Percentiles rank a stretch among this genome's conserved stretches.
Evolutionary conservation across 1,140 invertebrate genomes (phyloP).

Genomic region (Dryas iulia): DNA sequence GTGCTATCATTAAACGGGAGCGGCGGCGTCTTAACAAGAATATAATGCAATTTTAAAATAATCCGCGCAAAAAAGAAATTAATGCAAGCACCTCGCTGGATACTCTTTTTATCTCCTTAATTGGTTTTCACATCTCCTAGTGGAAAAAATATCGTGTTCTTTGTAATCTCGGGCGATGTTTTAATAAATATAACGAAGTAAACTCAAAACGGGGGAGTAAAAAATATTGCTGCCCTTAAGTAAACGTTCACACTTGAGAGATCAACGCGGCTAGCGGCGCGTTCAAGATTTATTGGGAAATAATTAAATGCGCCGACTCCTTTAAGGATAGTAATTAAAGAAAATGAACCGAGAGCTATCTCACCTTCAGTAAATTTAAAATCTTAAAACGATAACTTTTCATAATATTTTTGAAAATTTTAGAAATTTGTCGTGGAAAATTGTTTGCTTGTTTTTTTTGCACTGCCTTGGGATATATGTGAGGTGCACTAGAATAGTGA

Average conservation of each 20-base stretch:
- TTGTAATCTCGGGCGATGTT: slow-evolving; percentile 79
- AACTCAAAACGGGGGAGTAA: slow-evolving; percentile 54
- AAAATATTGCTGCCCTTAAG: slow-evolving; percentile 75
- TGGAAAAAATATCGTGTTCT: slow-evolving; percentile 80
- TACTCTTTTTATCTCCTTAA: slow-evolving; percentile 80
- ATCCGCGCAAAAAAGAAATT: slow-evolving; percentile 80
- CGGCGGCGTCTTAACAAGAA: slow-evolving; percentile 77
- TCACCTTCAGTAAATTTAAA: slow-evolving; percentile 20
- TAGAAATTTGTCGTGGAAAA: no score
- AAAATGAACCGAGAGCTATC: slow-evolving; percentile 33
- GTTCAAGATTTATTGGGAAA: slow-evolving; percentile 74
- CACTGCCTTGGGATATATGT: no score
- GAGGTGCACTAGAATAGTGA: no score
- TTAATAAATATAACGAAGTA: slow-evolving; percentile 81
- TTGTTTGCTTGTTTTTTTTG: no score
- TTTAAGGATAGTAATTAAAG: slow-evolving; percentile 49
- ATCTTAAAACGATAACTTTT: neutral
- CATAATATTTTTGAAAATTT: neutral
- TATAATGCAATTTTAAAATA: slow-evolving; percentile 81
- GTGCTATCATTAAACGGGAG: slow-evolving; percentile 75
- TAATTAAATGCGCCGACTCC: slow-evolving; percentile 63
- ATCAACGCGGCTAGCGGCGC: slow-evolving; percentile 67
- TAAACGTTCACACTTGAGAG: slow-evolving; percentile 78
- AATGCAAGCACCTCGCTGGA: slow-evolving; percentile 77
- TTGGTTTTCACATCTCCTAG: slow-evolving; percentile 80